phyloP scores from a whole-genome alignment of 2,113 vertebrate genomes.

The Formicarius rufipectus region DNA sequence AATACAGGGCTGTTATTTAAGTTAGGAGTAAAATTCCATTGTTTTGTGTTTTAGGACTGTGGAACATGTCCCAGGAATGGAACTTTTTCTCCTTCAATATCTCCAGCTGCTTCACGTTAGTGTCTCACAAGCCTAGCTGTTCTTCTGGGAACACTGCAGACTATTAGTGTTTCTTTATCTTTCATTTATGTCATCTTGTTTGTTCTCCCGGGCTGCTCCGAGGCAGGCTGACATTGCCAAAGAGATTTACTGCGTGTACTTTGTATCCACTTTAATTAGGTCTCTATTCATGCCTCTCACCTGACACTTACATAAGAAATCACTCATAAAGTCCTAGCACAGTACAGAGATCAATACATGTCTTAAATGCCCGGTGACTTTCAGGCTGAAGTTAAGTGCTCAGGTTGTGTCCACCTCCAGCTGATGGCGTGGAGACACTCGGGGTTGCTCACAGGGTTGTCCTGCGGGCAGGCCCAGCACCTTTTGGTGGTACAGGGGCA shows the following conservation, averaged over 20 bases:
- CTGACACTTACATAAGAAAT: conserved; percentile 62
- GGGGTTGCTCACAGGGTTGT: not conserved
- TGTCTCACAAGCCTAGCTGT: not conserved
- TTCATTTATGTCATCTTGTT: conserved; percentile 39
- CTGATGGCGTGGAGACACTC: not conserved
- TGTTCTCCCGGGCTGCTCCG: conserved; percentile 38
- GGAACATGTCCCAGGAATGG: not conserved
- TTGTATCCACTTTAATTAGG: conserved; percentile 61
- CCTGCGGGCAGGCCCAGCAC: not conserved
- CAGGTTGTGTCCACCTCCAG: not conserved
- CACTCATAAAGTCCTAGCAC: conserved; percentile 57
- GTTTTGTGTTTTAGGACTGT: not conserved
- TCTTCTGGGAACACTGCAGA: not conserved
- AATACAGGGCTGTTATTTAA: not conserved
- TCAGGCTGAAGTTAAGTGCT: conserved; percentile 46
- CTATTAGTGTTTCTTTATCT: conserved; percentile 40
- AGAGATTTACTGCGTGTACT: conserved; percentile 45
- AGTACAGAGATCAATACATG: conserved; percentile 6
- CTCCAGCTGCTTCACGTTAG: not conserved
- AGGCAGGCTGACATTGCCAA: conserved; percentile 45
- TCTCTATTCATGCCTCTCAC: conserved; percentile 53
- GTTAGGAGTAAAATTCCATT: not conserved
- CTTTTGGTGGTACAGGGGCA: not conserved
- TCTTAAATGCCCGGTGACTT: conserved; percentile 1
- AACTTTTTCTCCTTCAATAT: not conserved